Base-by-base conservation (phyloP, 2,888 invertebrate species). In the Dastarcus helophoroides region DNA sequence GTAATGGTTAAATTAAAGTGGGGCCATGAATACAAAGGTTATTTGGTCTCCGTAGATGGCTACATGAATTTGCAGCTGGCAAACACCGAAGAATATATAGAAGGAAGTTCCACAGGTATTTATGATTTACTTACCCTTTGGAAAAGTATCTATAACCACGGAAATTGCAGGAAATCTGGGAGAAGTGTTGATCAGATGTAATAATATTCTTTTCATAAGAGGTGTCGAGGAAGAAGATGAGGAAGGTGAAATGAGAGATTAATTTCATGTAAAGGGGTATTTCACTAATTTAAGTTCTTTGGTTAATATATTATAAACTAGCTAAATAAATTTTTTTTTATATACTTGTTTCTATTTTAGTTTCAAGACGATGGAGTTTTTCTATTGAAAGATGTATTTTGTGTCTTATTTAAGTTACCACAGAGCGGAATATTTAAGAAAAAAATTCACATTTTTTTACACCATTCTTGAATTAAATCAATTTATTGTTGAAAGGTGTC, bases 21-120 rank as follows among this genome's bases (percentile, higher is more conserved):
- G 98, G 97, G 98, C 15, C 97, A 97, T 63, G 97, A 98, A 63
- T 98, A 99, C 63, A 94, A 94, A 73, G 98, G 98, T 8, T 85
- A 90, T 47, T 67, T 99, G 17, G 97, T 98, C 0, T 95, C 97
- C 3, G 91, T 94, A 2, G 98, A 98, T 64, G 90, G 91, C 4
- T 98, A 99, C 57, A 99, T 99, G 98, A 98, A 98, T 60, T 65
- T 99, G 43, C 94, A 98, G 65, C 64, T 98, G 37, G 97, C 95
- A 1, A 95, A 95, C 58, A 89, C 97, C 5, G 97, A 98, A 63
- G 98, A 98, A 68, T 86, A 80, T 54, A 86, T 97, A 40, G 94
- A 97, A 53, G 93, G 93, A 31, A 75, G 72, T 40, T 74, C 80
- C 41, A 89, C 93, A 46, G 94, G 95, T 76, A 60, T 56, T 14